A percentile compares a stretch with the other conserved stretches of the same genome.
These are phyloP conservation scores for Muscicapa comitata DNA, from an alignment of 2,797 vertebrate species.

Conservation along the genomic window DNA sequence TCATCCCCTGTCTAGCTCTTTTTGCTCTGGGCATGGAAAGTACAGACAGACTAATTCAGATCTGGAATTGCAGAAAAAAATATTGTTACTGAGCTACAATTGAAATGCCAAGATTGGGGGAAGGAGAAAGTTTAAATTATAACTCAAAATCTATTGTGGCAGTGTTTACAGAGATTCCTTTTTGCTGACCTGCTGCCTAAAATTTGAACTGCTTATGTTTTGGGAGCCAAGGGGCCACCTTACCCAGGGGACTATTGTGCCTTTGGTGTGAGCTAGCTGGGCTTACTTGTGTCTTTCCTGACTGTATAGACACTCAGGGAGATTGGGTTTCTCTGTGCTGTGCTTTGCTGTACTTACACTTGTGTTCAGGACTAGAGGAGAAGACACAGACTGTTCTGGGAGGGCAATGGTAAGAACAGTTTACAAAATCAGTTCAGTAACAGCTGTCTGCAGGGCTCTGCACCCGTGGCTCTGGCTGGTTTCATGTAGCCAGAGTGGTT, in stretches of 20 bases:
- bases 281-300: neutral
- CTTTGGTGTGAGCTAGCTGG: neutral
- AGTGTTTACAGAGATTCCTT: neutral
- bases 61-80: neutral
- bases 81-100: neutral
- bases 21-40: neutral
- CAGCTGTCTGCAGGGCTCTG: neutral
- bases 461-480: neutral
- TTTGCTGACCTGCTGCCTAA: neutral
- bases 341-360: neutral
- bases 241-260: neutral
- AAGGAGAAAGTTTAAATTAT: neutral
- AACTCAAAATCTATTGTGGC: neutral
- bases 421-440: neutral
- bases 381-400: neutral
- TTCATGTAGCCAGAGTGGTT: neutral
- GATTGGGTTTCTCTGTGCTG: neutral
- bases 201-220: neutral
- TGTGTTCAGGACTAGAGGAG: neutral
- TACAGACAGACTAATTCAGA: neutral
- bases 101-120: neutral
- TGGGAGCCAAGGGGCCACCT: accelerated
- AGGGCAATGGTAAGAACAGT: neutral
- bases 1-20: neutral
- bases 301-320: neutral